These are phyloP conservation scores for Fukomys damarensis DNA, from an alignment of 2,113 vertebrate species.

Conservation along the genomic window DNA sequence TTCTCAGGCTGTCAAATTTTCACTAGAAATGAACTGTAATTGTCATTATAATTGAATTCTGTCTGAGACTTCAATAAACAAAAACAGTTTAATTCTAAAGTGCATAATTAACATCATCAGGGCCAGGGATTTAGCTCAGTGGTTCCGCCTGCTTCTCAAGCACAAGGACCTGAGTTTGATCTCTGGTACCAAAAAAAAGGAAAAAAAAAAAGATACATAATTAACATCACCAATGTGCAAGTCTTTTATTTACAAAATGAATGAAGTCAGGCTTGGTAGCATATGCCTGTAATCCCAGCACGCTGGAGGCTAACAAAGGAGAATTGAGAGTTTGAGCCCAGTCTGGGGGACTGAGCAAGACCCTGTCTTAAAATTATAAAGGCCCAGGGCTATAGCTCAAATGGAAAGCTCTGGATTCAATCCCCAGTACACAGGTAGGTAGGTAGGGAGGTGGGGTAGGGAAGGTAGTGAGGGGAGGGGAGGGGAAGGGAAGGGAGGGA, in stretches of 20 bases:
- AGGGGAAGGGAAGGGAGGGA: background rate
- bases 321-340: background rate
- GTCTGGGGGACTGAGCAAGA: background rate
- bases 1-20: conserved; percentile 68
- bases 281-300: background rate
- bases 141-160: too few species aligned
- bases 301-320: background rate
- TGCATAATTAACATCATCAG: conserved; percentile 69
- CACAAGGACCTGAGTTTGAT: too few species aligned
- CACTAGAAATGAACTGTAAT: conserved; percentile 74
- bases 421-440: background rate
- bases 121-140: too few species aligned
- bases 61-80: conserved; percentile 70
- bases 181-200: too few species aligned
- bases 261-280: background rate
- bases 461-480: too few species aligned
- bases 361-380: background rate
- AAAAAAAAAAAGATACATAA: too few species aligned
- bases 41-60: conserved; percentile 70
- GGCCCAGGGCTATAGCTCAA: background rate
- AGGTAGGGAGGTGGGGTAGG: background rate
- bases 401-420: background rate
- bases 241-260: conserved; percentile 60
- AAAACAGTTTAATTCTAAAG: conserved; percentile 52
- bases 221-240: conserved; percentile 68